Evolutionary conservation across 2,888 invertebrate species (phyloP).

Genomic region (Acronicta aceris): DNA sequence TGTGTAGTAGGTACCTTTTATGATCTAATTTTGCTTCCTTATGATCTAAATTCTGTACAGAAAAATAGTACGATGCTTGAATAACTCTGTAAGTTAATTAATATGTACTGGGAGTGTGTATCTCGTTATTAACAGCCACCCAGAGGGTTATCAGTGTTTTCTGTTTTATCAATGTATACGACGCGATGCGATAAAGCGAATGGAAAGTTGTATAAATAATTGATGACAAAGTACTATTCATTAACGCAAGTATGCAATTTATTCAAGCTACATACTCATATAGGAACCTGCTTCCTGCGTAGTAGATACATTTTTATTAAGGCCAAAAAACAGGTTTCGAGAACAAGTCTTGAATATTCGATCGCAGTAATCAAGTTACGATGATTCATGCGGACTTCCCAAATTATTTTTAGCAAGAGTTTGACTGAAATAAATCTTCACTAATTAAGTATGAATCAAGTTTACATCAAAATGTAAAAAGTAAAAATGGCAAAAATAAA

Average conservation of each 20-base stretch:
- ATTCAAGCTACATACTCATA: conserved; percentile 4
- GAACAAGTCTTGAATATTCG: conserved; percentile 6
- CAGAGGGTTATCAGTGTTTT: conserved; percentile 52
- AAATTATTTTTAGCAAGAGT: conserved; percentile 32
- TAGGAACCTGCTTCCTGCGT: neutral
- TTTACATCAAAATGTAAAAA: conserved; percentile 1
- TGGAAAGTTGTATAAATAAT: conserved; percentile 48
- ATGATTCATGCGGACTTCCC: conserved; percentile 32
- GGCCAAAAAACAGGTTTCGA: conserved; percentile 18
- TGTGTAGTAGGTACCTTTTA: too few relatives aligned
- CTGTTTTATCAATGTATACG: conserved; percentile 48
- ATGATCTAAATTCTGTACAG: too few relatives aligned
- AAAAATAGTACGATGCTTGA: too few relatives aligned
- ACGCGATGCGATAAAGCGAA: conserved; percentile 49
- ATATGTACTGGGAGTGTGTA: conserved; percentile 4
- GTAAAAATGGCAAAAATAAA: conserved; percentile 6
- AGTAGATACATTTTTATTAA: conserved; percentile 1
- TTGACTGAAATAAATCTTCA: conserved; percentile 23
- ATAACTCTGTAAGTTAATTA: conserved; percentile 2
- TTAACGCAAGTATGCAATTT: conserved; percentile 2
- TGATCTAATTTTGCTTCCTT: too few relatives aligned
- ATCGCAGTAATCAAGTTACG: conserved; percentile 1
- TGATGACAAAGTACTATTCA: conserved; percentile 24
- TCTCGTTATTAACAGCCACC: conserved; percentile 33
- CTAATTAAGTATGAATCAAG: conserved; percentile 11